Conservation (phyloP, 1,140 invertebrate species). For the Olivierus martensii region DNA sequence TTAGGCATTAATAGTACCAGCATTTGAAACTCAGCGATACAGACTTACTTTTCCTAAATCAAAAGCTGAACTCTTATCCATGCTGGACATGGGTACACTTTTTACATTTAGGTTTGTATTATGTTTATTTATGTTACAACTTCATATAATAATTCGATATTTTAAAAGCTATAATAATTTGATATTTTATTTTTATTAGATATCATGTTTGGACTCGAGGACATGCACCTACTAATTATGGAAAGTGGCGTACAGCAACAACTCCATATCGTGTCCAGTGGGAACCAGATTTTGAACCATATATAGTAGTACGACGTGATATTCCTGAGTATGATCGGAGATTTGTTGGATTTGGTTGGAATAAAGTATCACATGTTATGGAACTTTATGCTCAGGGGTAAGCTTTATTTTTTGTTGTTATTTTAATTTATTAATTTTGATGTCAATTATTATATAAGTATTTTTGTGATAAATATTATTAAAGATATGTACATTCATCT, state of each 20-base stretch:
- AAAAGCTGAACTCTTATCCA: conserved; percentile 62
- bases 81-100: conserved; percentile 55
- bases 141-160: too few species aligned
- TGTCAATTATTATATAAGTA: too few species aligned
- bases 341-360: conserved; percentile 93
- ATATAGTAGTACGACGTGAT: conserved; percentile 63
- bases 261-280: conserved; percentile 74
- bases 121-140: too few species aligned
- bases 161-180: too few species aligned
- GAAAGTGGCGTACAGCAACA: conserved; percentile 60
- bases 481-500: too few species aligned
- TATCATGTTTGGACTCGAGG: conserved; percentile 52
- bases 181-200: conserved; percentile 31
- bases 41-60: conserved; percentile 59
- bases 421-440: too few species aligned
- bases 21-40: conserved; percentile 84
- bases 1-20: conserved; percentile 56
- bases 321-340: conserved; percentile 70
- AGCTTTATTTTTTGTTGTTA: neutral
- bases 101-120: conserved; percentile 58
- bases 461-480: too few species aligned
- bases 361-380: conserved; percentile 86
- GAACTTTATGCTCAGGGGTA: conserved; percentile 63
- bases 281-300: conserved; percentile 86
- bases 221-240: conserved; percentile 76